Base-by-base conservation (phyloP, 2,888 invertebrate genomes). In the Pharmacophagus antenor region DNA sequence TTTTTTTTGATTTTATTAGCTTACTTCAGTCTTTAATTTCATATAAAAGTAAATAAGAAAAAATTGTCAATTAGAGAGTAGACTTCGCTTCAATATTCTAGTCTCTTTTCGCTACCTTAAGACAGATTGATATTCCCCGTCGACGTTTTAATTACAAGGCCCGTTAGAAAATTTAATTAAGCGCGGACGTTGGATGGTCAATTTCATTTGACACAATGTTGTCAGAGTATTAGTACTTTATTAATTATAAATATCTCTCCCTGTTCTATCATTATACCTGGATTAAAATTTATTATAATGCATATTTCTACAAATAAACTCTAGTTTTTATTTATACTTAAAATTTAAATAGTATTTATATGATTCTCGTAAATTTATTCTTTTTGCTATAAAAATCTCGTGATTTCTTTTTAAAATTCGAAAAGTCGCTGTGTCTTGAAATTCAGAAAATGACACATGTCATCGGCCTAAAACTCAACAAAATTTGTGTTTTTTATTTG, bases 401-500 rank as follows among this genome's bases (percentile, higher is more conserved):
- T 20, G 22, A 44, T 44, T 52, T 56, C 47, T 54, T 63, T 85
- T 86, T 69, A 72, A 84, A 85, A 71, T 76, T 70, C 66, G 84
- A 85, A 69, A 78, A 72, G 72, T 70, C 69, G 59, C 80, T 80
- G 78, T 80, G 71, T 61, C 67, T 68, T 60, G 69, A 77, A 78
- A 82, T 73, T 76, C 71, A 73, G 68, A 72, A 68, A 66, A 66
- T 86, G 86, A 84, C 85, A 73, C 71, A 67, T 80, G 86, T 84
- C 84, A 84, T 80, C 79, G 74, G 77, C 72, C 68, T 70, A 78
- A 44, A 84, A 84, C 82, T 82, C 79, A 80, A 77, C 79, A 84
- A 85, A 85, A 85, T 79, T 80, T 75, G 70, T 80, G 82, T 80
- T 64, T 79, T 79, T 75, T 75, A 77, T 86, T 86, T 84, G 77